Conservation (phyloP, 2,797 vertebrate species). For the Cynopterus sphinx region DNA sequence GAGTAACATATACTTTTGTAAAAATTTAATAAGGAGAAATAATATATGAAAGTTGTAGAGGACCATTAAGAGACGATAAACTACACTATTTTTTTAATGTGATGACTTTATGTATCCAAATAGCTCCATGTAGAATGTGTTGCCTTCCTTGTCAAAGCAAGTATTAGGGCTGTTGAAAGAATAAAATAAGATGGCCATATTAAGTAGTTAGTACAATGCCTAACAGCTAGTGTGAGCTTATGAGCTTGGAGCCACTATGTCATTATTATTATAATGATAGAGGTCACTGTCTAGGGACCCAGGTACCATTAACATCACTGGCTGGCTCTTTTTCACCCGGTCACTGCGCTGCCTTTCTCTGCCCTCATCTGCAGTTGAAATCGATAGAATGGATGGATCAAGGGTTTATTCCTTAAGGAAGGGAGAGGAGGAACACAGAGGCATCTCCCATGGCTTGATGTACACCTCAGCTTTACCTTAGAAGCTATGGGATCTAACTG, state of each 20-base stretch:
- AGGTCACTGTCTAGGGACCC: background rate
- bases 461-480: background rate
- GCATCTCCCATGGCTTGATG: background rate
- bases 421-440: background rate
- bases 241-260: background rate
- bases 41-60: background rate
- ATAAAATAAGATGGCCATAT: background rate
- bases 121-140: background rate
- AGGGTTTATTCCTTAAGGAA: background rate
- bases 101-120: background rate
- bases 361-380: background rate
- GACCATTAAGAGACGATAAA: background rate
- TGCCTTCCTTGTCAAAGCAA: background rate
- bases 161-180: background rate
- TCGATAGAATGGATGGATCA: background rate
- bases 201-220: background rate
- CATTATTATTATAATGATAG: background rate
- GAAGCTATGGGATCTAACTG: background rate
- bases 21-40: background rate
- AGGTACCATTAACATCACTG: background rate
- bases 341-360: background rate
- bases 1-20: background rate
- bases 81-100: background rate
- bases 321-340: background rate
- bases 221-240: background rate